Percentiles rank a stretch among this genome's conserved stretches.
These are phyloP conservation scores for Drosophila melanogaster DNA, from an alignment of 1,140 invertebrate species.

Conservation along the genomic window Release_6_plus_ISO1_MT NT_037436.4:19016001-19016500, in stretches of 20 bases:
- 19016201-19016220: constrained; percentile 59
- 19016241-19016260: constrained; percentile 58
- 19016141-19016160: constrained; percentile 49
- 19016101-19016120: constrained; percentile 39
- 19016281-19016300: neutral
- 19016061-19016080: too few relatives aligned
- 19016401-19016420: constrained; percentile 73
- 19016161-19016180: constrained; percentile 78
- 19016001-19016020: constrained; percentile 31
- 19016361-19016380: constrained; percentile 50
- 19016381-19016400: constrained; percentile 65
- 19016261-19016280: constrained; percentile 20
- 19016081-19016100: constrained; percentile 16
- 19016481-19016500: constrained; percentile 42
- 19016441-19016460: constrained; percentile 63
- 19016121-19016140: constrained; percentile 4
- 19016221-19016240: constrained; percentile 79
- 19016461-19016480: constrained; percentile 44
- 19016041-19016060: neutral
- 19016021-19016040: constrained; percentile 7
- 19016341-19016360: constrained; percentile 10
- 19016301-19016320: neutral
- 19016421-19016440: constrained; percentile 75
- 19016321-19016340: neutral
- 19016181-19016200: constrained; percentile 81